phyloP scores from a whole-genome alignment of 2,888 invertebrate species.

The Oithona nana region DNA sequence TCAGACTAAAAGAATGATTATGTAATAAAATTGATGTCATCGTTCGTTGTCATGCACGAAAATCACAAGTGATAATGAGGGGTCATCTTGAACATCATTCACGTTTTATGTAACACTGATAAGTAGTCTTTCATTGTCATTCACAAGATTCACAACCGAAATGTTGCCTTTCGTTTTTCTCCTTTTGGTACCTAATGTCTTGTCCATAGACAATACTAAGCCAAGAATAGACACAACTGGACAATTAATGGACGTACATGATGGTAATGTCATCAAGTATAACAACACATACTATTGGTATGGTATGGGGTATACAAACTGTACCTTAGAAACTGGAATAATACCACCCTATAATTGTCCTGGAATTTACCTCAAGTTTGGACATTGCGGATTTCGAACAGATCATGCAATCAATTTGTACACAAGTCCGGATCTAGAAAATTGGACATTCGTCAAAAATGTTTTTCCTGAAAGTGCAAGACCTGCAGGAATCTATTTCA shows the following conservation, averaged over 20 bases:
- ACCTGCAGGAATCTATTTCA: neutral
- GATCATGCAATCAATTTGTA: neutral
- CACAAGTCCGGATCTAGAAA: neutral
- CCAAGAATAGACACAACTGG: neutral
- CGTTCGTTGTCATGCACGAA: too few relatives aligned
- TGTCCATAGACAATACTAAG: neutral
- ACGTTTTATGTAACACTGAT: too few relatives aligned
- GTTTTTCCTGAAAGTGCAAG: neutral
- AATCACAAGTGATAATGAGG: too few relatives aligned
- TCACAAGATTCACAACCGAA: too few relatives aligned
- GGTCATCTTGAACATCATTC: too few relatives aligned
- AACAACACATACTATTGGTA: neutral
- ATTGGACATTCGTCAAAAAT: neutral
- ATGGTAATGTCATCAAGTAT: neutral
- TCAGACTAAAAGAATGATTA: too few relatives aligned
- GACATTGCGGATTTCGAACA: neutral
- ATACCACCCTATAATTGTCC: neutral
- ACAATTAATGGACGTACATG: conserved; percentile 1
- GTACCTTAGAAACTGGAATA: neutral
- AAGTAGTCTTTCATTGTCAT: too few relatives aligned
- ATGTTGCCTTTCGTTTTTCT: too few relatives aligned
- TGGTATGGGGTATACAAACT: neutral
- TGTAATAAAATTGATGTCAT: too few relatives aligned
- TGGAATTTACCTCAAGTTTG: neutral
- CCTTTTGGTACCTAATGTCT: too few relatives aligned